These are phyloP conservation scores for Trilocha varians DNA, from an alignment of 2,888 invertebrate genomes.

Conservation along the genomic window DNA sequence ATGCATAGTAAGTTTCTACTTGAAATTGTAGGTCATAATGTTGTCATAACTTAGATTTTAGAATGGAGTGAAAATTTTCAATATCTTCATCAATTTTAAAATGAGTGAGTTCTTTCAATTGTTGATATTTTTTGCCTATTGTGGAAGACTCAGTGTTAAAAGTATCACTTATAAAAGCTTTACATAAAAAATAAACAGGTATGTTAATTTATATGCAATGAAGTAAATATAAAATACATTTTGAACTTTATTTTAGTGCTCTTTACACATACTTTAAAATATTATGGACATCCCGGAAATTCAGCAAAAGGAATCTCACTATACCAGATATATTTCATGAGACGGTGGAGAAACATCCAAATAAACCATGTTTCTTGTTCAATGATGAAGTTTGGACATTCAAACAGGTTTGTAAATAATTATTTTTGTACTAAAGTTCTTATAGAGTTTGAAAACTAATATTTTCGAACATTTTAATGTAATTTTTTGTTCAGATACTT, in stretches of 20 bases:
- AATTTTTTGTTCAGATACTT: no score
- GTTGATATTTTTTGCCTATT: no score
- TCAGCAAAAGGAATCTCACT: conserved; percentile 79
- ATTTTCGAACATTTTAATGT: no score
- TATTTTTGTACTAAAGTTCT: no score
- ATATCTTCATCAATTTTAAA: neutral
- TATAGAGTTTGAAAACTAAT: no score
- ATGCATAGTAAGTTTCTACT: conserved; percentile 74
- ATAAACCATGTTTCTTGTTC: conserved; percentile 86
- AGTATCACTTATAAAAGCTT: no score
- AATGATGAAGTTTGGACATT: conserved; percentile 91
- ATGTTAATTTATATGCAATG: neutral
- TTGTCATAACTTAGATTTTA: neutral
- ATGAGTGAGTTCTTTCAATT: no score
- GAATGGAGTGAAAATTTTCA: neutral
- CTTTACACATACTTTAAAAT: conserved; percentile 78
- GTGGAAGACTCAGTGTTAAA: no score
- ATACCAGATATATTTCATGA: conserved; percentile 86
- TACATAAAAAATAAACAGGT: neutral
- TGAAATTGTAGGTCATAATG: conserved; percentile 1
- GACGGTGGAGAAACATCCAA: conserved; percentile 82
- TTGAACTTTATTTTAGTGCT: conserved; percentile 73
- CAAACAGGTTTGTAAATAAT: conserved; percentile 74
- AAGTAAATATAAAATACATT: neutral
- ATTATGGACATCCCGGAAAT: conserved; percentile 75